Base-by-base conservation (phyloP, 2,113 vertebrate species). In the Illadopsis cleaveri region DNA sequence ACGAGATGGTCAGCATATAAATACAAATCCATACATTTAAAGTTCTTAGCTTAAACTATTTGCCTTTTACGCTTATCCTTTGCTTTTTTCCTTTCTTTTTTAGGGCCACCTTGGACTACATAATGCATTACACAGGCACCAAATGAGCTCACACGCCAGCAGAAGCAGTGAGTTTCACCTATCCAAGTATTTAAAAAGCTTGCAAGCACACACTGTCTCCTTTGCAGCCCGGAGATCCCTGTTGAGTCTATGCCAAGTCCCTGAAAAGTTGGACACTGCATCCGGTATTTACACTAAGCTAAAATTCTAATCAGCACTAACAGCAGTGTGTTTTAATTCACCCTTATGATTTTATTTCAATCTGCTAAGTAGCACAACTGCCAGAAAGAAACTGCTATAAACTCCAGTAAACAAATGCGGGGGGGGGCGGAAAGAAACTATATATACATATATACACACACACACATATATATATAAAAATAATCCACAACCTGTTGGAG, bases 201-300 rank as follows among this genome's bases (percentile, higher is more conserved):
- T 98, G 96, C 95, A 96, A 97, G 97, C 94, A 96, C 94, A 97
- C 96, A 95, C 96, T 95, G 96, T 97, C 97, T 98, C 98, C 97
- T 97, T 95, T 97, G 97, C 97, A 97, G 95, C 97, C 97, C 95
- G 92, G 98, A 98, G 98, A 98, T 98, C 97, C 97, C 98, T 97
- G 93, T 95, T 98, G 96, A 98, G 96, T 97, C 94, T 90, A 94
- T 98, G 98, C 98, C 98, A 98, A 98, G 96, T 98, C 97, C 97
- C 97, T 98, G 97, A 97, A 97, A 98, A 98, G 98, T 99, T 98
- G 98, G 98, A 98, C 98, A 98, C 98, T 98, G 98, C 98, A 98
- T 98, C 98, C 98, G 97, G 98, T 98, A 99, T 98, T 98, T 94
- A 98, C 97, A 98, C 98, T 98, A 97, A 97, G 97, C 97, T 98